Evolutionary conservation across 2,113 vertebrate species (phyloP), one percentile per base, ranked within the genome.

Genomic region (Callaeas wilsoni): DNA sequence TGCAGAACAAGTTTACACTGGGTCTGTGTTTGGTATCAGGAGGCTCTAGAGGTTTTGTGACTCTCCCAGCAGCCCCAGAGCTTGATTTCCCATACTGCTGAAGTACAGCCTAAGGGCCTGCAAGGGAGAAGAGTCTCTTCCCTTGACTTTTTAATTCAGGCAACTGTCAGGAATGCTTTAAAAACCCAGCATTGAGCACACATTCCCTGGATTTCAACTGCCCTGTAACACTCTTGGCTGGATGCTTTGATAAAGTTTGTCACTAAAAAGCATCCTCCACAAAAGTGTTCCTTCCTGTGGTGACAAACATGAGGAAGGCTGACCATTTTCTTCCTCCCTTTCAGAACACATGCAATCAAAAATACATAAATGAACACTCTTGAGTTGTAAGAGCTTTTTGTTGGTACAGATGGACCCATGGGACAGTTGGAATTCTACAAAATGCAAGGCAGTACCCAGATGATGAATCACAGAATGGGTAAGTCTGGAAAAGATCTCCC

Each of bases 1-100:
- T 5, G 0, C 83, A 88, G 49, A 88, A 92, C 93, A 94, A 90
- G 89, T 92, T 96, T 62, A 80, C 35, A 86, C 89, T 90, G 89
- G 94, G 82, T 33, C 83, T 32, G 32, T 22, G 29, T 19, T 47
- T 56, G 30, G 39, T 79, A 68, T n/a, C 37, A 22, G 6, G 25
- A 75, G 65, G 49, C 11, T 85, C 92, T 39, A 60, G 65, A 87
- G 78, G 70, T 76, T 96, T 93, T 88, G 79, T 41, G 52, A 42
- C 21, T 71, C 70, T 21, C 73, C 62, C 74, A 93, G 62, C 33
- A 71, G 65, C 69, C 70, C 53, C 12, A 56, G 27, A 73, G 57
- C 30, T 83, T 50, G 6, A 56, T 76, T 87, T 63, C n/a, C 32
- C 42, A 1, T 5, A 53, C 4, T 67, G 70, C 30, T 85, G 56